A percentile compares a stretch with the other conserved stretches of the same genome.
These are phyloP conservation scores for Drosophila mimetica DNA, from an alignment of 2,888 invertebrate genomes.

Conservation along the genomic window DNA sequence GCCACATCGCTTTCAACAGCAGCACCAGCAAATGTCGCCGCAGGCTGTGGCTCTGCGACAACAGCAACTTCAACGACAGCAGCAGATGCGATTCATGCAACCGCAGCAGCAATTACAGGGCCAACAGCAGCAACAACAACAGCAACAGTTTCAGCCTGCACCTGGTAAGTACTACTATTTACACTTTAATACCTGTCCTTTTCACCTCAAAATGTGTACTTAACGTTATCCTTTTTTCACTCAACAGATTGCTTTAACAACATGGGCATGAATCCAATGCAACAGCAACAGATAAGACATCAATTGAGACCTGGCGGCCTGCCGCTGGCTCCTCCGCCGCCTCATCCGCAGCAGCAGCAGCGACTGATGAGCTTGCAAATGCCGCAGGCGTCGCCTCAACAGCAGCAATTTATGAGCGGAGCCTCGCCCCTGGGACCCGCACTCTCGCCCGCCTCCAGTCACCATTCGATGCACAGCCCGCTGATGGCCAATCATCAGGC, in stretches of 20 bases:
- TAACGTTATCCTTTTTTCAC: background rate
- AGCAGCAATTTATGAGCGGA: conserved; percentile 68
- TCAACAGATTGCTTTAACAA: conserved; percentile 65
- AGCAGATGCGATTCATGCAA: conserved; percentile 70
- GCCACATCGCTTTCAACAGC: conserved; percentile 67
- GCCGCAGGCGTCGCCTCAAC: conserved; percentile 69
- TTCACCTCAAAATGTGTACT: background rate
- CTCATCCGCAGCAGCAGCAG: conserved; percentile 65
- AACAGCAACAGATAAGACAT: conserved; percentile 73
- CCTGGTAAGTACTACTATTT: conserved; percentile 48
- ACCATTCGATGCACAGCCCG: conserved; percentile 82
- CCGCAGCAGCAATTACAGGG: conserved; percentile 56
- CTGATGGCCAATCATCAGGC: conserved; percentile 69
- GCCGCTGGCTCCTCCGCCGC: conserved; percentile 59
- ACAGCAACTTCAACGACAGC: conserved; percentile 67
- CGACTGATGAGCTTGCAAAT: conserved; percentile 71
- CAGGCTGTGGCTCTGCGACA: conserved; percentile 52
- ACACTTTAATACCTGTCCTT: background rate
- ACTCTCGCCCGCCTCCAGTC: conserved; percentile 82
- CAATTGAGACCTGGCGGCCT: conserved; percentile 72
- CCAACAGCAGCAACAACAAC: conserved; percentile 61
- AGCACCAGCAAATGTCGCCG: conserved; percentile 73
- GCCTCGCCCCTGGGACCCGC: conserved; percentile 72
- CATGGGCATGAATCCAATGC: conserved; percentile 46
- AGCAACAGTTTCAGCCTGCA: conserved; percentile 63